Evolutionary conservation across 2,888 invertebrate species (phyloP).

Genomic region (Eubasilissa splendida): DNA sequence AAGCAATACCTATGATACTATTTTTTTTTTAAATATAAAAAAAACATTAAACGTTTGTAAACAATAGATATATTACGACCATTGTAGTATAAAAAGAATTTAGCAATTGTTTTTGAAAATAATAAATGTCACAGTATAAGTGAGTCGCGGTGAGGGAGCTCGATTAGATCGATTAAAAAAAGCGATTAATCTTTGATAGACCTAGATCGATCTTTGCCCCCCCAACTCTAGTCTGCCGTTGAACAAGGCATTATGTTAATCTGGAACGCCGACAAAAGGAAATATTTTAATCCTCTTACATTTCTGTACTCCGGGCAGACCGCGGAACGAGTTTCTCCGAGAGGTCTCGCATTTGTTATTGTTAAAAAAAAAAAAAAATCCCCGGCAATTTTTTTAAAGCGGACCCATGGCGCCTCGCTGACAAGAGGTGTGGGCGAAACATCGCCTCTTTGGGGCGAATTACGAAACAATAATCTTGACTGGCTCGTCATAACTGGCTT

Average conservation of each 20-base stretch:
- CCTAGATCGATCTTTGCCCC: too few relatives aligned
- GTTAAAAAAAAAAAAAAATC: not conserved
- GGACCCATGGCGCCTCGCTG: constrained; percentile 5
- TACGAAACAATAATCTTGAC: not conserved
- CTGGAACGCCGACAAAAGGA: constrained; percentile 12
- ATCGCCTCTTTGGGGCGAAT: constrained; percentile 4
- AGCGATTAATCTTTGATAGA: too few relatives aligned
- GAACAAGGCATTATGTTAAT: constrained; percentile 21
- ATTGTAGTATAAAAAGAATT: too few relatives aligned
- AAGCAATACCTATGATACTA: too few relatives aligned
- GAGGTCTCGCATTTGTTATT: not conserved
- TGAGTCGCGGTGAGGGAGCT: too few relatives aligned
- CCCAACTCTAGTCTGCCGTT: not conserved
- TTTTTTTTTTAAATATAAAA: too few relatives aligned
- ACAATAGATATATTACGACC: too few relatives aligned
- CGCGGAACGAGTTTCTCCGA: constrained; percentile 12
- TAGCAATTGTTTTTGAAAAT: too few relatives aligned
- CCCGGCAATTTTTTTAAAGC: constrained; percentile 10
- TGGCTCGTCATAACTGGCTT: too few relatives aligned
- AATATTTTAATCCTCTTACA: constrained; percentile 25
- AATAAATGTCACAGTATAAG: too few relatives aligned
- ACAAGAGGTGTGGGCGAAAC: constrained; percentile 28
- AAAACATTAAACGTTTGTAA: too few relatives aligned
- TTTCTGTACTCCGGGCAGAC: constrained; percentile 24
- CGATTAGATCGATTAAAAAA: too few relatives aligned